Percentiles rank a stretch among this genome's conserved stretches.
phyloP scores from a whole-genome alignment of 2,888 invertebrate species.

The Drosophila macrospina region DNA sequence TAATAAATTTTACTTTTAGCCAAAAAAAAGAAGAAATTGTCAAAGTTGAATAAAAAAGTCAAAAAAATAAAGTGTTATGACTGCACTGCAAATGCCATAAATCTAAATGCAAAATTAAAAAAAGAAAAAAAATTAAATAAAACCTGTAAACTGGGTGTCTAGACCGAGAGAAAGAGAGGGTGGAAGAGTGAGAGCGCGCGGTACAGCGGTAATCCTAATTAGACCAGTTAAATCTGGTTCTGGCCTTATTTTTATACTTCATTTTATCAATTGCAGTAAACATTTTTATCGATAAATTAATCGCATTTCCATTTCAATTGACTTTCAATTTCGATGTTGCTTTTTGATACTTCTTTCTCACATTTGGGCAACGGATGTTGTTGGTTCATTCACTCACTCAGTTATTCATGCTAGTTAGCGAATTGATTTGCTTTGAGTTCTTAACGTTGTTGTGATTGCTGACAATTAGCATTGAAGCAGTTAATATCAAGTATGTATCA shows the following conservation, averaged over 20 bases:
- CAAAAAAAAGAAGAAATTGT: background rate
- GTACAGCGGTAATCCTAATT: background rate
- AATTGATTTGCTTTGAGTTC: background rate
- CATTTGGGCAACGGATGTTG: too few relatives aligned
- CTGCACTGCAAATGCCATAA: too few relatives aligned
- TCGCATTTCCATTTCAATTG: background rate
- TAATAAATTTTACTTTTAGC: background rate
- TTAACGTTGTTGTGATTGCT: constrained; percentile 10
- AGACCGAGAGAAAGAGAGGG: background rate
- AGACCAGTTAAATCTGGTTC: background rate
- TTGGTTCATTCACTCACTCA: too few relatives aligned
- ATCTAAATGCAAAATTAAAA: background rate
- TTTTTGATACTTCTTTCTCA: too few relatives aligned
- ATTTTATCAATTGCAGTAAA: background rate
- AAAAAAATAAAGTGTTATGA: background rate
- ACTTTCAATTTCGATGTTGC: background rate
- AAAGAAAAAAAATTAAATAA: background rate
- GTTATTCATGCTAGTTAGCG: constrained; percentile 6
- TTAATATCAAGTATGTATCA: constrained; percentile 8
- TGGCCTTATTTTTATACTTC: too few relatives aligned
- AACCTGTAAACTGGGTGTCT: background rate
- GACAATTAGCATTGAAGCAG: constrained; percentile 40
- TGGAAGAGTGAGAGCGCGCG: background rate
- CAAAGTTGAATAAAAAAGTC: background rate
- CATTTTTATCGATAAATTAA: background rate